Evolutionary conservation across 2,113 vertebrate genomes (phyloP).

Genomic region (Hippoglossus stenolepis): DNA sequence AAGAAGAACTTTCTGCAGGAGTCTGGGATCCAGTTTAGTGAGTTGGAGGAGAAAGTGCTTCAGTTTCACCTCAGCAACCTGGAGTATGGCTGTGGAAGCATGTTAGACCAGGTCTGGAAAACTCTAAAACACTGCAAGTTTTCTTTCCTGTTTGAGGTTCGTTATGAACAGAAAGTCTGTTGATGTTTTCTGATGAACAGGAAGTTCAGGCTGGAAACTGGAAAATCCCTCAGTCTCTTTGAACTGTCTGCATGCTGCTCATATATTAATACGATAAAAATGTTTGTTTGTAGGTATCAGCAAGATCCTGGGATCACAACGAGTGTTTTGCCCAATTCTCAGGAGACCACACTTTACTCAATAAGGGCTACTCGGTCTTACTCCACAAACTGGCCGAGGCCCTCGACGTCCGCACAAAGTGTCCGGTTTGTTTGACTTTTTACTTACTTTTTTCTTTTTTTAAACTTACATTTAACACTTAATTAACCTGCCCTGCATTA

Average conservation of each 20-base stretch:
- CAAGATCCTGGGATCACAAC: constrained; percentile 98
- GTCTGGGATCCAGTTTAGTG: constrained; percentile 94
- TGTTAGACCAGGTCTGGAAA: constrained; percentile 87
- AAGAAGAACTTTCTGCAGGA: constrained; percentile 95
- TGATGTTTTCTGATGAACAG: not conserved
- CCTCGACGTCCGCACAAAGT: constrained; percentile 89
- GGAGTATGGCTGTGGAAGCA: constrained; percentile 95
- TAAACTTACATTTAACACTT: no score
- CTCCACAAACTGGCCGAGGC: constrained; percentile 90
- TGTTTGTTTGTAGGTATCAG: constrained; percentile 87
- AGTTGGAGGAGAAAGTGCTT: constrained; percentile 93
- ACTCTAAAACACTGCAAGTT: not conserved
- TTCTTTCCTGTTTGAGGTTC: not conserved
- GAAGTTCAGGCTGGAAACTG: not conserved
- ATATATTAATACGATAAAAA: not conserved
- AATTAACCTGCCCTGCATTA: no score
- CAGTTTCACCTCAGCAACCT: constrained; percentile 98
- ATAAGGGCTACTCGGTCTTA: constrained; percentile 88
- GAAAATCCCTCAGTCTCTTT: no score
- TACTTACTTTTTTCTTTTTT: not conserved
- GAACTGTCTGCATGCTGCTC: no score
- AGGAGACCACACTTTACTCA: constrained; percentile 94
- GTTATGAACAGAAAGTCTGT: no score
- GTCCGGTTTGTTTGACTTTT: constrained; percentile 83
- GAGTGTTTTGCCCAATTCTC: constrained; percentile 99